Base-by-base conservation (phyloP, 2,113 vertebrate species). In the Phrynosoma blainvillii region DNA sequence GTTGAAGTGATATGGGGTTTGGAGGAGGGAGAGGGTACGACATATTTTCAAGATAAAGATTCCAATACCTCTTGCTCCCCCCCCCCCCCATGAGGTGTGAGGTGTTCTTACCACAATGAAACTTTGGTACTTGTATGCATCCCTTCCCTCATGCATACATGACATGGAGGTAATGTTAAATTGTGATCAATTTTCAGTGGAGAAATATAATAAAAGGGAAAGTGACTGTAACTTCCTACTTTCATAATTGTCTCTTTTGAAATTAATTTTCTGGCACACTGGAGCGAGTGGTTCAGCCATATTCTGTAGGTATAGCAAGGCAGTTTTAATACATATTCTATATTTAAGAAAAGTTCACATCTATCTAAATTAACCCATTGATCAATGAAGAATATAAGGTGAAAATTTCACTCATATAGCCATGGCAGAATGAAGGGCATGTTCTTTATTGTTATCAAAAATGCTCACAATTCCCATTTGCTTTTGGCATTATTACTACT, bases 401-500 rank as follows among this genome's bases (percentile, higher is more conserved):
- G 8, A 74, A 23, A 4, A 9, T 32, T 36, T 11, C 47, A 47
- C 47, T 47, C 47, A 81, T 85, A 76, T 30, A 88, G 79, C 4
- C 25, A 70, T 66, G 0, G n/a, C 87, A 5, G 36, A 10, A 78
- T 70, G 40, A 91, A 74, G 1, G 86, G 1, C 32, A 27, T 4
- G 0, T 47, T 62, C 59, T 62, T 62, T 62, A 62, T 62, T 62
- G 59, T 62, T 62, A 62, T 20, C 59, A 62, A 62, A 62, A 62
- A 62, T 62, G 4, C 56, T 84, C 71, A 56, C 82, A 71, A 8
- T 73, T 84, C 10, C 30, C 10, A 54, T 89, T 71, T 75, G 59
- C 70, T 88, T 79, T 30, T 54, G 76, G 30, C 68, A 89, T 84
- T 81, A 8, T n/a, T 82, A 90, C 87, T 90, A 78, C 62, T 82